Evolutionary conservation across 2,797 vertebrate species (phyloP), one percentile per base, ranked within the genome.

Genomic region (Aselliscus stoliczkanus): DNA sequence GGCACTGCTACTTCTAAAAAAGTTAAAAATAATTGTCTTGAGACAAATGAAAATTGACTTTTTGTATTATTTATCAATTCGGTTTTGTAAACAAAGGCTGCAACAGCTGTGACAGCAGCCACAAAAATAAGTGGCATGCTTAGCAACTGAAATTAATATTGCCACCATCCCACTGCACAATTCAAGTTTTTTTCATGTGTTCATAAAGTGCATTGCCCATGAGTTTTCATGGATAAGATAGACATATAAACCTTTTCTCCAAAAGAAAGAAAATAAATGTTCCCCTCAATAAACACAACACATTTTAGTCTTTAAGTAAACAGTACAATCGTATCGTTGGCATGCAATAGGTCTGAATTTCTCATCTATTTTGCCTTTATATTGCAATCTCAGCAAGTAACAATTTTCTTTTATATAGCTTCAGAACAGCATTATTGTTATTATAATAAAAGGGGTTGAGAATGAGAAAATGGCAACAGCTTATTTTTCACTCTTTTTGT

Each of bases 301-400:
- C 37, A 77, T 54, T 82, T 82, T 37, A 89, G 64, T 65, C 47
- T 88, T 92, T 94, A 93, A 95, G 90, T 67, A 88, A 94, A 91
- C 56, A 76, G 47, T 62, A 67, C n/a, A n/a, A n/a, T n/a, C n/a
- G 54, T 50, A 64, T 10, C 58, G 37, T 23, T 58, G 31, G 77
- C 15, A 29, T 91, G 54, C 75, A 86, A 86, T 37, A 76, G 58
- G 56, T 70, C 10, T 21, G n/a, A 90, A 65, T 88, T 85, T 93
- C 27, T 90, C 65, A 62, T 82, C 47, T 52, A n/a, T 72, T 88
- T 96, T 94, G 73, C 62, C 11, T 89, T 89, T 90, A 54, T 12
- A 34, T 29, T 81, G 27, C 82, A 47, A 83, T 88, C 79, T 75
- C 54, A 85, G 56, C 44, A 89, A 93, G 70, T 20, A 77, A 77